Conservation (phyloP, 35 echinoderm and acorn worm species). For the Hemicentrotus pulcherrimus region DNA sequence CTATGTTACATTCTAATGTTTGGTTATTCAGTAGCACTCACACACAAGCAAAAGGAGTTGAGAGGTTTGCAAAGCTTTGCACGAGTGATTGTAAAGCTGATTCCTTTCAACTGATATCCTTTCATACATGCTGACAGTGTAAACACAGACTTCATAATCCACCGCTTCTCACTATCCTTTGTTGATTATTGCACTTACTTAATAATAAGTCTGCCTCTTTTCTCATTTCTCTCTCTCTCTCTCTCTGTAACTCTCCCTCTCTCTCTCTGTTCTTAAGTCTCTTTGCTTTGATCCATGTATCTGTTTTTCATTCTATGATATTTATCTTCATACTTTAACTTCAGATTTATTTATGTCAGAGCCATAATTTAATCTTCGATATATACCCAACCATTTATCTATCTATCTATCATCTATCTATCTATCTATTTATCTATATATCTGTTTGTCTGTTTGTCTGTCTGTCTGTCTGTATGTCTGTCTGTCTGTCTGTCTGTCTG, state of each 20-base stretch:
- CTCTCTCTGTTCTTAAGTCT: neutral
- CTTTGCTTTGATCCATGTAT: neutral
- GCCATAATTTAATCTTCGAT: too few species aligned
- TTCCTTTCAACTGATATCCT: neutral
- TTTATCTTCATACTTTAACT: too few species aligned
- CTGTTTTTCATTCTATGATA: too few species aligned
- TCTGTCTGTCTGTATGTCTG: too few species aligned
- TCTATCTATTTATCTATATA: slow-evolving; percentile 3
- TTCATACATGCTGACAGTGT: neutral
- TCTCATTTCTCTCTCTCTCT: neutral
- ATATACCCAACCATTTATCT: neutral
- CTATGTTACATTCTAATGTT: neutral
- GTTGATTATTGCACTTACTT: too few species aligned
- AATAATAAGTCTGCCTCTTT: neutral
- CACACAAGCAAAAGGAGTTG: neutral
- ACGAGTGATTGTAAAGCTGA: neutral
- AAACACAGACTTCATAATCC: neutral
- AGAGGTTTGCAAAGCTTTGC: neutral
- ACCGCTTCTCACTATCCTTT: neutral
- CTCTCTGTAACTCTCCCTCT: neutral
- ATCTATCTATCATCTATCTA: slow-evolving; percentile 8
- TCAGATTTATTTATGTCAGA: too few species aligned
- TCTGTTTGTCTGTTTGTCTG: too few species aligned
- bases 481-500: too few species aligned
- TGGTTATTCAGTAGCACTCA: neutral